Percentiles rank a stretch among this genome's conserved stretches.
Conservation (phyloP, 2,888 invertebrate genomes). For the Andrena fulva region DNA sequence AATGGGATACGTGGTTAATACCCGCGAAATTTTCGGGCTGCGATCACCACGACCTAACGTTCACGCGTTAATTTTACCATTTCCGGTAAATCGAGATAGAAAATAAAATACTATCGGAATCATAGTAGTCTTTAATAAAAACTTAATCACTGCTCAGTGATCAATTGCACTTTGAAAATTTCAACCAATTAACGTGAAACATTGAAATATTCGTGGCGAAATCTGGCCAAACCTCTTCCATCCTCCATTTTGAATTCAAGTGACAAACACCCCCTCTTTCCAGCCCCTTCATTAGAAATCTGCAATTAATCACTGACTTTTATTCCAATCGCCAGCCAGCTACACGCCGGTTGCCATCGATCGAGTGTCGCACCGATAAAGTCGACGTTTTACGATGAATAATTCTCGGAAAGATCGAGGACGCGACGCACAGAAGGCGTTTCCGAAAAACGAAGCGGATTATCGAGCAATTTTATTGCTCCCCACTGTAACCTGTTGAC, state of each 20-base stretch:
- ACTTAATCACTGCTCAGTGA: too few species aligned
- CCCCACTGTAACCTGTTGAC: slow-evolving; percentile 10
- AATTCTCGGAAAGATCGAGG: slow-evolving; percentile 33
- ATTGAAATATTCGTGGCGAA: too few species aligned
- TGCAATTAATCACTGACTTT: slow-evolving; percentile 1
- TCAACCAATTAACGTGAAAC: too few species aligned
- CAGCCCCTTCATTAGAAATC: neutral
- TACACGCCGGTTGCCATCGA: slow-evolving; percentile 42
- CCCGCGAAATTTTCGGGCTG: too few species aligned
- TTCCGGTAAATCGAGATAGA: too few species aligned
- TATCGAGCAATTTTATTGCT: slow-evolving; percentile 50
- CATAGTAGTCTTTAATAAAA: too few species aligned
- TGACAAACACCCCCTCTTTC: neutral
- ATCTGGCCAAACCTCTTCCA: neutral
- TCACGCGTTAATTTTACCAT: too few species aligned
- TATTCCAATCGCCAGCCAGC: neutral
- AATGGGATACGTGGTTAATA: too few species aligned
- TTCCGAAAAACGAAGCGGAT: slow-evolving; percentile 39
- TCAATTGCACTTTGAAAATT: too few species aligned
- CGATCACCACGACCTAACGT: too few species aligned
- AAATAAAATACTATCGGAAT: too few species aligned
- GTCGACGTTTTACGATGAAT: slow-evolving; percentile 61
- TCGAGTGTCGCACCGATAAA: slow-evolving; percentile 42
- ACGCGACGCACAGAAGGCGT: slow-evolving; percentile 9
- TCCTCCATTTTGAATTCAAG: neutral